Percentiles rank a stretch among this genome's conserved stretches.
These are phyloP conservation scores for Salvator merianae DNA, from an alignment of 2,113 vertebrate species.

Conservation along the genomic window DNA sequence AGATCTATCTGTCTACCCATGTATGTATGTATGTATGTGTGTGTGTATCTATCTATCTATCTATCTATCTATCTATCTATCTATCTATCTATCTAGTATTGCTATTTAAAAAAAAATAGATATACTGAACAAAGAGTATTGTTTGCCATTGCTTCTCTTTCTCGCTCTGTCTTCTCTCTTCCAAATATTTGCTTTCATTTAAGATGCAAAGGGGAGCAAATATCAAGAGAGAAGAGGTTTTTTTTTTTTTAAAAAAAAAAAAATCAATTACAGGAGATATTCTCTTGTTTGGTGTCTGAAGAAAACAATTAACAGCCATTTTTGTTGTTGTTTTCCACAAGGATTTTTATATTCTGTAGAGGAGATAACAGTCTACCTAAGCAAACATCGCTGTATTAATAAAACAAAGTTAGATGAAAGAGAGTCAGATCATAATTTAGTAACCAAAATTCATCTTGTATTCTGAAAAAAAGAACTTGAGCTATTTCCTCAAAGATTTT, in stretches of 20 bases:
- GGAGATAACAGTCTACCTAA: slow-evolving; percentile 58
- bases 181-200: slow-evolving; percentile 57
- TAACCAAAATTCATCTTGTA: slow-evolving; percentile 39
- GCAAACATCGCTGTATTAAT: slow-evolving; percentile 59
- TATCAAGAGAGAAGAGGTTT: slow-evolving; percentile 49
- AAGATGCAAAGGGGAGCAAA: slow-evolving; percentile 38
- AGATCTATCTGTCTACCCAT: background rate
- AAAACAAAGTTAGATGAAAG: slow-evolving; percentile 65
- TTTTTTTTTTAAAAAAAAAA: background rate
- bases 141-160: slow-evolving; percentile 1
- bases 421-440: slow-evolving; percentile 32
- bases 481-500: slow-evolving; percentile 44
- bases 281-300: slow-evolving; percentile 64
- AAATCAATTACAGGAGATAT: slow-evolving; percentile 68
- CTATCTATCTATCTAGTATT: background rate
- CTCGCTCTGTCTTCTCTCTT: background rate
- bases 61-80: too few species aligned
- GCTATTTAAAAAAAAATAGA: slow-evolving; percentile 1
- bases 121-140: background rate
- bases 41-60: background rate
- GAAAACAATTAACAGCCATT: slow-evolving; percentile 70
- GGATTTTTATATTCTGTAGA: slow-evolving; percentile 63
- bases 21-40: too few species aligned
- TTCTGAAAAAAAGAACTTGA: slow-evolving; percentile 42
- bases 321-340: slow-evolving; percentile 52